A percentile compares a stretch with the other conserved stretches of the same genome.
phyloP scores from a whole-genome alignment of 1,140 invertebrate genomes.

The Marisa cornuarietis region DNA sequence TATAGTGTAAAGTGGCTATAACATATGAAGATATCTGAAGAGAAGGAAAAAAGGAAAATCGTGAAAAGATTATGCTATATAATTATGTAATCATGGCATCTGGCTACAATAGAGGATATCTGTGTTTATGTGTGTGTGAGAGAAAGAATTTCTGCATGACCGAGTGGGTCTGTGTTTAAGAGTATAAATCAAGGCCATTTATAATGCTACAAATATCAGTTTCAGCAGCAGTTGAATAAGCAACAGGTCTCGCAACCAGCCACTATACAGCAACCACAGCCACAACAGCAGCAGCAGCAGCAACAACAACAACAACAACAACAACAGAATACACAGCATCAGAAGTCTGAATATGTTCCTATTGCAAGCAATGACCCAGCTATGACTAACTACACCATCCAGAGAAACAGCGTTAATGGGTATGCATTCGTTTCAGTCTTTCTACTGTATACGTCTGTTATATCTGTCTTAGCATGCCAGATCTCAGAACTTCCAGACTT shows the following conservation, averaged over 20 bases:
- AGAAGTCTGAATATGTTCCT: conserved; percentile 48
- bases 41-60: background rate
- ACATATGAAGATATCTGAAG: background rate
- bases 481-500: too few species aligned
- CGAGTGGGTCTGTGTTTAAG: too few species aligned
- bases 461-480: too few species aligned
- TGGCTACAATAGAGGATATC: too few species aligned
- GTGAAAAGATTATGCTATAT: background rate
- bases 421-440: conserved; percentile 21
- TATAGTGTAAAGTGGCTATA: background rate
- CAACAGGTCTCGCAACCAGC: conserved; percentile 7
- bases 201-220: background rate
- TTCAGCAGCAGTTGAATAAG: conserved; percentile 26
- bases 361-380: conserved; percentile 58
- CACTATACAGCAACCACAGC: conserved; percentile 10
- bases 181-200: background rate
- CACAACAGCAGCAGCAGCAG: conserved; percentile 31
- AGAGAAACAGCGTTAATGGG: conserved; percentile 48
- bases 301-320: conserved; percentile 27
- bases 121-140: too few species aligned
- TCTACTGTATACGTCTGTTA: too few species aligned
- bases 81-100: too few species aligned
- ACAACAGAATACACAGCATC: conserved; percentile 21
- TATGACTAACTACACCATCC: conserved; percentile 44
- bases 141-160: too few species aligned